These are phyloP conservation scores for Tricholaema leucomelas DNA, from an alignment of 2,113 vertebrate genomes.

Conservation along the genomic window DNA sequence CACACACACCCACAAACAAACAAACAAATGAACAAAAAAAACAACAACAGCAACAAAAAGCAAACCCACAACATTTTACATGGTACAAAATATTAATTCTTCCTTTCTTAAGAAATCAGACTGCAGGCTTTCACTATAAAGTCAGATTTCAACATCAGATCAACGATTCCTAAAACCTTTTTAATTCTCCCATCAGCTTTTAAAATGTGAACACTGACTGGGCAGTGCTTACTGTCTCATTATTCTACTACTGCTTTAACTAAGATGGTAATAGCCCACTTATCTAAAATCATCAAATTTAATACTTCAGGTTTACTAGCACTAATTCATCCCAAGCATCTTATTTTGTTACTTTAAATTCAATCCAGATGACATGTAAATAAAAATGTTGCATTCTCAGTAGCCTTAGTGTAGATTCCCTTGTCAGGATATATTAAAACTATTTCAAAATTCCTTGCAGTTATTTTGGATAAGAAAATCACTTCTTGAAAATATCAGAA, in stretches of 20 bases:
- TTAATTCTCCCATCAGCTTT: not conserved
- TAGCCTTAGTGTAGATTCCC: not conserved
- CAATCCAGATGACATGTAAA: not conserved
- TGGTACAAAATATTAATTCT: not conserved
- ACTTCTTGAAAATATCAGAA: constrained; percentile 28
- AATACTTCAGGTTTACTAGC: not conserved
- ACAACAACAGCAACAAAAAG: too few species aligned
- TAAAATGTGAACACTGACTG: not conserved
- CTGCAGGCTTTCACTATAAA: not conserved
- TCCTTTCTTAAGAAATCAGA: not conserved
- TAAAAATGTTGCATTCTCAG: not conserved
- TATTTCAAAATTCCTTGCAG: constrained; percentile 28
- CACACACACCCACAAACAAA: not conserved
- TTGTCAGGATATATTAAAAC: not conserved
- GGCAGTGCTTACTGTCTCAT: too few species aligned
- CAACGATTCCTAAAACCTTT: not conserved
- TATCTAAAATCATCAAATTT: not conserved
- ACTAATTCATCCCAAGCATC: not conserved
- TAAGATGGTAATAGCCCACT: not conserved
- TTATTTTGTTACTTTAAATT: not conserved
- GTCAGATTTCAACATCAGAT: not conserved
- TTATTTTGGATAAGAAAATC: constrained; percentile 36
- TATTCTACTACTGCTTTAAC: not conserved
- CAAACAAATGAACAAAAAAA: too few species aligned
- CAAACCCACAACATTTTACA: not conserved